phyloP scores from a whole-genome alignment of 2,113 vertebrate species.

The Chelonoidis abingdonii region DNA sequence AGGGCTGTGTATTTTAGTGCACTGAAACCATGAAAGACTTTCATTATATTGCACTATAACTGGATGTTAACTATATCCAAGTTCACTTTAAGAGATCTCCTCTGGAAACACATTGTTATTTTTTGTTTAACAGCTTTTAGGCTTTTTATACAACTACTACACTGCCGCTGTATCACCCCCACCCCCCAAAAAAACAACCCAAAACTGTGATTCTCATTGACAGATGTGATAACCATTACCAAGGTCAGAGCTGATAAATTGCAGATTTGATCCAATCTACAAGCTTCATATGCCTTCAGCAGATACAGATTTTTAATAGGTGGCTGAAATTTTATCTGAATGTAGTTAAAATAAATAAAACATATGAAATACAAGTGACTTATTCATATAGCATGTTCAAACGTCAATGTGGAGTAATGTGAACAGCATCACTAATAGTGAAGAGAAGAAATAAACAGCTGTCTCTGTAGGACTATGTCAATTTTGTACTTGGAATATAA shows the following conservation, averaged over 20 bases:
- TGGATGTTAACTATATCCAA: neutral
- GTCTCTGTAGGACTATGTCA: neutral
- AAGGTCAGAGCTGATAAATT: neutral
- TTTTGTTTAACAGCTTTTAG: neutral
- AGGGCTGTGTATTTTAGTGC: neutral
- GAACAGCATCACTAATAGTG: neutral
- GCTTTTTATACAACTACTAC: neutral
- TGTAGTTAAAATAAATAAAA: constrained; percentile 7
- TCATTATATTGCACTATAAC: neutral
- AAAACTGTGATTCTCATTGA: accelerated
- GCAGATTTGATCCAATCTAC: neutral
- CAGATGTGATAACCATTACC: neutral
- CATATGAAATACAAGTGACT: neutral
- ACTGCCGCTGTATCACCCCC: neutral
- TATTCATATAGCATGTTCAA: constrained; percentile 5
- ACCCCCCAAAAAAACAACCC: neutral
- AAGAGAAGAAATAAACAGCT: neutral
- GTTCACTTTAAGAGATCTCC: neutral
- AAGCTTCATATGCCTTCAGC: neutral
- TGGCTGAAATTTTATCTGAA: neutral
- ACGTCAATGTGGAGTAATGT: neutral
- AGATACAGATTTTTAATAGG: constrained; percentile 3
- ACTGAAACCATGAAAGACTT: neutral
- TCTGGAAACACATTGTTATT: neutral
- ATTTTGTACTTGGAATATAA: neutral